Percentiles rank a stretch among this genome's conserved stretches.
Evolutionary conservation across 2,113 vertebrate genomes (phyloP).

Genomic region (Micronycteris hirsuta): DNA sequence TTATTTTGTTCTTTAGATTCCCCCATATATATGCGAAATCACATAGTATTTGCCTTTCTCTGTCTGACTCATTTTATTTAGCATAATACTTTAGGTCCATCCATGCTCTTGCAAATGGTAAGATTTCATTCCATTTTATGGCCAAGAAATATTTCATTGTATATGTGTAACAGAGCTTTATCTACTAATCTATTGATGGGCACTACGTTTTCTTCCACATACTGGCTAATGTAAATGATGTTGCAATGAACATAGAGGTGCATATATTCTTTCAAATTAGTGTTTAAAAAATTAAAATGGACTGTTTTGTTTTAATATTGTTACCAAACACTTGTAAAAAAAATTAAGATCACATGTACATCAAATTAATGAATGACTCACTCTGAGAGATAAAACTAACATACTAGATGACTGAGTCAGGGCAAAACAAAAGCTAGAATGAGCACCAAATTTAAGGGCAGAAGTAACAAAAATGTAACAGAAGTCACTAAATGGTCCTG

Average conservation of each 20-base stretch:
- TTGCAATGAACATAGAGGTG: neutral
- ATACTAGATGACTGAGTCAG: neutral
- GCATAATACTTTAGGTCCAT: neutral
- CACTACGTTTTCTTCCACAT: neutral
- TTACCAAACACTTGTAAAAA: neutral
- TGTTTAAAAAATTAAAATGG: neutral
- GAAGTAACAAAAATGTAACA: neutral
- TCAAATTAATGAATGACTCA: neutral
- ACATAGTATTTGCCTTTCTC: neutral
- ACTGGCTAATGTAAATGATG: neutral
- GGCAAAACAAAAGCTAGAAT: neutral
- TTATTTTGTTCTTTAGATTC: neutral
- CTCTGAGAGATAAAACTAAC: neutral
- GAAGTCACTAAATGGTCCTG: neutral
- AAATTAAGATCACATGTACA: neutral
- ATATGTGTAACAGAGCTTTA: neutral
- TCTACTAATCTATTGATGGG: neutral
- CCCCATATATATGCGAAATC: neutral
- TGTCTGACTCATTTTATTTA: neutral
- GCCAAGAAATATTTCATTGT: neutral
- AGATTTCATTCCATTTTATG: neutral
- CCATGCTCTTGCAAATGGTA: neutral
- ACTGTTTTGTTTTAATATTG: neutral
- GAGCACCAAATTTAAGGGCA: neutral
- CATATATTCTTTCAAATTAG: neutral